Evolutionary conservation across 1,140 invertebrate genomes (phyloP).

Genomic region (Drosophila paulistorum): DNA sequence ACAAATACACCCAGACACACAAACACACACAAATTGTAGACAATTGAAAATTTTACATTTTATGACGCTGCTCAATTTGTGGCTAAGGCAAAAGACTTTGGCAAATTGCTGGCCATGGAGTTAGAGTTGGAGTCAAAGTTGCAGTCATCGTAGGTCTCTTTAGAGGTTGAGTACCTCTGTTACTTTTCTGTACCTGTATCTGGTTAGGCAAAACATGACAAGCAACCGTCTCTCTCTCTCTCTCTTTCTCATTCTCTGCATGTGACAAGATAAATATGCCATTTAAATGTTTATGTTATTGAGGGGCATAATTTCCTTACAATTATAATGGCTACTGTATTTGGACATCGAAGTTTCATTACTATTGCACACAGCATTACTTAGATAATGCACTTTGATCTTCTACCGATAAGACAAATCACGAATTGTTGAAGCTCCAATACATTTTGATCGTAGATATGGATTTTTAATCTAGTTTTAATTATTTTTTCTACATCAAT

Average conservation of each 20-base stretch:
- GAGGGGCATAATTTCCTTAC: slow-evolving; percentile 4
- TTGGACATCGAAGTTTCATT: background rate
- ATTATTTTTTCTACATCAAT: too few relatives aligned
- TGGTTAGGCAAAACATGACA: slow-evolving; percentile 37
- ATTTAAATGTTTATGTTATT: slow-evolving; percentile 40
- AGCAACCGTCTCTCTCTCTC: slow-evolving; percentile 6
- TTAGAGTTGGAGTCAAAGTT: slow-evolving; percentile 2
- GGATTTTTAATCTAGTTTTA: background rate
- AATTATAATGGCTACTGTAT: slow-evolving; percentile 17
- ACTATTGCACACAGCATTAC: too few relatives aligned
- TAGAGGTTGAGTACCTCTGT: background rate
- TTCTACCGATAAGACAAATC: background rate
- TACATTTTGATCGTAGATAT: background rate
- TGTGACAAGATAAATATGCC: slow-evolving; percentile 15
- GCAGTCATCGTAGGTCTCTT: slow-evolving; percentile 1
- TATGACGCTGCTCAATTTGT: slow-evolving; percentile 79
- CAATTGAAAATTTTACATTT: slow-evolving; percentile 81
- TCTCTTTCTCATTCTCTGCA: background rate
- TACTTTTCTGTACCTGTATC: background rate
- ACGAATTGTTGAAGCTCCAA: background rate
- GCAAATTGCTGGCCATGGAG: slow-evolving; percentile 43
- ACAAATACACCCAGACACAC: slow-evolving; percentile 4
- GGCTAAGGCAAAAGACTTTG: slow-evolving; percentile 46
- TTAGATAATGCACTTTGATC: background rate
- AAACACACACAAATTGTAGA: slow-evolving; percentile 66